These are phyloP conservation scores for Acleris sparsana DNA, from an alignment of 2,888 invertebrate species.

Conservation along the genomic window DNA sequence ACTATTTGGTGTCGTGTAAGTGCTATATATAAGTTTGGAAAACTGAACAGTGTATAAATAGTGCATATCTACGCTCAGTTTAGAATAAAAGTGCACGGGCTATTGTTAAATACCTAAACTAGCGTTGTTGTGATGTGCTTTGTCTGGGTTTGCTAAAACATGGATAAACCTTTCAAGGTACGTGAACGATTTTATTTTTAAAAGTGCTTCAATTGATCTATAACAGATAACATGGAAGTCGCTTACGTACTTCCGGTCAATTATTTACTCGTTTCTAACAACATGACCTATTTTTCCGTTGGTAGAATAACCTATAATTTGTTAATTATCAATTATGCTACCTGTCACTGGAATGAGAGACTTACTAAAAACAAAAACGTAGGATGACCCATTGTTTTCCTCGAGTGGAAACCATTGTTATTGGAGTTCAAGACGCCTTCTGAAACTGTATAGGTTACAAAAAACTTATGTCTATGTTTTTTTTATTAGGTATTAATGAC, in stretches of 20 bases:
- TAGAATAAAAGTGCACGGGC: conserved; percentile 57
- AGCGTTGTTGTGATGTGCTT: conserved; percentile 54
- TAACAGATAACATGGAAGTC: neutral
- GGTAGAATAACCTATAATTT: neutral
- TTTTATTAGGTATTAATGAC: conserved; percentile 20
- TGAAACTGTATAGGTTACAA: neutral
- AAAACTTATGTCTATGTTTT: neutral
- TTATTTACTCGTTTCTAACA: neutral
- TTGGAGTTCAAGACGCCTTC: neutral
- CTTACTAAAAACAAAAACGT: conserved; percentile 1
- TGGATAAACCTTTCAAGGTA: conserved; percentile 80
- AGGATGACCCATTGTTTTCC: conserved; percentile 5
- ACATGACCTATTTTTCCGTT: neutral
- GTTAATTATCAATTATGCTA: conserved; percentile 18
- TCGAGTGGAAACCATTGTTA: neutral
- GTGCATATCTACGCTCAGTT: conserved; percentile 63
- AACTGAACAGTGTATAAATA: conserved; percentile 54
- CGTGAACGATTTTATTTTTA: conserved; percentile 40
- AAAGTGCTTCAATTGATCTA: conserved; percentile 2
- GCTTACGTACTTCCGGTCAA: conserved; percentile 7
- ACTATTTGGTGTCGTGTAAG: conserved; percentile 21
- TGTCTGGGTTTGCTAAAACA: conserved; percentile 63
- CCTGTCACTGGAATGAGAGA: neutral
- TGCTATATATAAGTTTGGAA: conserved; percentile 56
- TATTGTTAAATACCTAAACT: conserved; percentile 32